Evolutionary conservation across 1,140 invertebrate genomes (phyloP).

Genomic region (Pteromalus puparum): DNA sequence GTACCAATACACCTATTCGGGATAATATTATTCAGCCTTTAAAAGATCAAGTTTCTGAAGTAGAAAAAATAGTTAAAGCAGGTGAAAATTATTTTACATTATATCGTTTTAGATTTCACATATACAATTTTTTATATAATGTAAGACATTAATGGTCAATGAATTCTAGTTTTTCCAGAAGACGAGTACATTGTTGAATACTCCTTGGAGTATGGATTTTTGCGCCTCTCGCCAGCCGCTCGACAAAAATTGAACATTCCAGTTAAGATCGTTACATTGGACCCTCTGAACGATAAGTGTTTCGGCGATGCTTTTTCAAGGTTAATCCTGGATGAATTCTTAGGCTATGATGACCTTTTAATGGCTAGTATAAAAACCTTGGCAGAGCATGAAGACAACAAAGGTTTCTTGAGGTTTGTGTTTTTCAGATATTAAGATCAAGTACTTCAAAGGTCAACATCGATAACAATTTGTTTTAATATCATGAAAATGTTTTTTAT

Average conservation of each 20-base stretch:
- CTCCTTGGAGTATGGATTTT: slow-evolving; percentile 96
- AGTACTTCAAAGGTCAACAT: not conserved
- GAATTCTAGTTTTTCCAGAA: slow-evolving; percentile 83
- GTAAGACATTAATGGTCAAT: slow-evolving; percentile 39
- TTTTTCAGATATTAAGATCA: slow-evolving; percentile 21
- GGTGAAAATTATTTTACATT: slow-evolving; percentile 62
- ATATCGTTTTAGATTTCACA: not conserved
- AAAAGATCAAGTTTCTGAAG: slow-evolving; percentile 71
- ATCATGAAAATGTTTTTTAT: not conserved
- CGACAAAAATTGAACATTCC: slow-evolving; percentile 92
- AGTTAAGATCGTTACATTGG: slow-evolving; percentile 93
- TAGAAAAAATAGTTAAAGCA: slow-evolving; percentile 72
- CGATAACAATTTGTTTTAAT: not conserved
- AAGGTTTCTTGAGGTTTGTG: slow-evolving; percentile 89
- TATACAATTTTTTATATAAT: not conserved
- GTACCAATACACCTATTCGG: slow-evolving; percentile 55
- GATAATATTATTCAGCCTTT: slow-evolving; percentile 66
- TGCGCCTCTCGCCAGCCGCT: slow-evolving; percentile 90
- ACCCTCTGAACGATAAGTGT: slow-evolving; percentile 91
- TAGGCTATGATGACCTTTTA: slow-evolving; percentile 97
- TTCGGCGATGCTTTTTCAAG: slow-evolving; percentile 95
- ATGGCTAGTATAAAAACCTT: slow-evolving; percentile 97
- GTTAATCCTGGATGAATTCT: slow-evolving; percentile 92
- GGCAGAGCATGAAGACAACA: slow-evolving; percentile 97
- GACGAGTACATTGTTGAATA: slow-evolving; percentile 99